Evolutionary conservation across 2,797 vertebrate species (phyloP), one percentile per base, ranked within the genome.

Genomic region (Zenarchopterus dispar): DNA sequence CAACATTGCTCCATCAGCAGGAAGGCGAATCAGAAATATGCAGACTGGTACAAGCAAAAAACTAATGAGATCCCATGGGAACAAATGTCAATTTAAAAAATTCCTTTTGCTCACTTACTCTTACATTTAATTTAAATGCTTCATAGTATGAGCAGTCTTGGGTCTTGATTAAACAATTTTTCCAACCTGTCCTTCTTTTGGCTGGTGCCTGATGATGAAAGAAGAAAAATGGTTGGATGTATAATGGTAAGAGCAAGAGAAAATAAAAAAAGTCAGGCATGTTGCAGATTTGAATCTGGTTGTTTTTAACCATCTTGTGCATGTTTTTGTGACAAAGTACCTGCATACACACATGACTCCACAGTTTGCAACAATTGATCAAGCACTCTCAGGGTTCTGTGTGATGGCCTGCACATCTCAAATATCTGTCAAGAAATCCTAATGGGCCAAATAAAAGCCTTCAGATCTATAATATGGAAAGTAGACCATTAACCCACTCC

Each of bases 391-490:
- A 71, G 39, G 21, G 46, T 44, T 18, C 1, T 5, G 1, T 43
- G 41, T 43, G 22, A 65, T 59, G 51, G 48, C 56, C 39, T 61
- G 44, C 56, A 39, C 0, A 1, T 65, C 66, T 72, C 54, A 56
- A 45, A 53, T 62, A 63, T 72, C 67, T 76, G 62, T 68, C 75
- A 78, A 13, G 13, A 41, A 54, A 56, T 67, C 69, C 70, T 90
- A 89, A 88, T 90, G 82, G 85, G 60, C 50, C 56, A 5, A 62
- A 83, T 88, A 87, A 88, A 88, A 89, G 83, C 84, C 63, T 75
- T 56, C 71, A 75, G 82, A 90, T 91, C 88, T 74, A 91, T 91
- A 86, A 86, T 81, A 76, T 82, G 60, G 67, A 84, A 77, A 78
- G 48, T 43, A 82, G 57, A 79, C 78, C 84, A 84, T 88, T 86